Conservation (phyloP, 2,888 invertebrate genomes). For the Volucella zonaria region DNA sequence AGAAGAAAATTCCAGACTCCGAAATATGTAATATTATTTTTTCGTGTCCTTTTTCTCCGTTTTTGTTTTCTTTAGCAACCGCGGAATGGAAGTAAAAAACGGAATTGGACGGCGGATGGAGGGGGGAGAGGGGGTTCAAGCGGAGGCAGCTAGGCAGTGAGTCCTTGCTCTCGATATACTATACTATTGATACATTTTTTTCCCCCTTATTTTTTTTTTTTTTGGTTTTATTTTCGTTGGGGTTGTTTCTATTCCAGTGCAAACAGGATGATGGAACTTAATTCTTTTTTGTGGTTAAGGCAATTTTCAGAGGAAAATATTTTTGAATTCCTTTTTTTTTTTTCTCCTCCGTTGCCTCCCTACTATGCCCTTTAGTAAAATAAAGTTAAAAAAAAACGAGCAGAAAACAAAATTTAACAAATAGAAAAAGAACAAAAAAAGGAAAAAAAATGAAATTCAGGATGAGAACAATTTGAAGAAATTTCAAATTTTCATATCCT, state of each 20-base stretch:
- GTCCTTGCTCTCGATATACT: conserved; percentile 47
- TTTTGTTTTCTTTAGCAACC: conserved; percentile 38
- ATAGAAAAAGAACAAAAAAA: conserved; percentile 22
- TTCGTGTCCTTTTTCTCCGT: background rate
- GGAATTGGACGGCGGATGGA: background rate
- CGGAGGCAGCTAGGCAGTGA: background rate
- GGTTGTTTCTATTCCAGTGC: conserved; percentile 28
- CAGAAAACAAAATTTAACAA: background rate
- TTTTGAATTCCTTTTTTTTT: conserved; percentile 20
- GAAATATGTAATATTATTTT: conserved; percentile 11
- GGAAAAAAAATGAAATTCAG: conserved; percentile 4
- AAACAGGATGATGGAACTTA: conserved; percentile 44
- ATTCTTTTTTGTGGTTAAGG: conserved; percentile 37
- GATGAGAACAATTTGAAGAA: conserved; percentile 37
- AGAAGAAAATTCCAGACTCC: conserved; percentile 46
- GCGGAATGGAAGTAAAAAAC: conserved; percentile 29
- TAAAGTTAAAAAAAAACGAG: conserved; percentile 7
- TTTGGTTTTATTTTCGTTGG: conserved; percentile 15
- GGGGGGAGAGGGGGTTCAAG: background rate
- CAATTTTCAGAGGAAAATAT: conserved; percentile 38
- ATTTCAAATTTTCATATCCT: conserved; percentile 25
- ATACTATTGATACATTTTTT: conserved; percentile 31
- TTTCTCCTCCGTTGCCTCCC: background rate
- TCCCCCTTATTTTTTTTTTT: background rate
- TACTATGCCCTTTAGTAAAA: background rate